phyloP scores from a whole-genome alignment of 1,140 invertebrate genomes.

The Drosophila subobscura region DNA sequence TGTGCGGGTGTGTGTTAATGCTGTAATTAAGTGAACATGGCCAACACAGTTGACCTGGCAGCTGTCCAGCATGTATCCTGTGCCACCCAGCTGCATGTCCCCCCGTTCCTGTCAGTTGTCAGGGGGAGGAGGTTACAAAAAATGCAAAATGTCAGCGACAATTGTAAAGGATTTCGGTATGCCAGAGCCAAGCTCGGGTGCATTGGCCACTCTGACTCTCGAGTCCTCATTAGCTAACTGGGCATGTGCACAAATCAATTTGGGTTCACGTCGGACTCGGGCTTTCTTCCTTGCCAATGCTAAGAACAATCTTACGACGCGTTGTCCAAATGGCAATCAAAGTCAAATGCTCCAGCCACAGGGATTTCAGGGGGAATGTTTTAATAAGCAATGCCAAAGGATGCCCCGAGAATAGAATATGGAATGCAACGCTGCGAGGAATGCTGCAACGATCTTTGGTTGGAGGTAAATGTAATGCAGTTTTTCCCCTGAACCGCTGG shows the following conservation, averaged over 20 bases:
- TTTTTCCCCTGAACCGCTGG: slow-evolving; percentile 11
- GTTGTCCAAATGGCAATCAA: slow-evolving; percentile 72
- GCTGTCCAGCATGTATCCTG: slow-evolving; percentile 37
- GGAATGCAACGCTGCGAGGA: slow-evolving; percentile 32
- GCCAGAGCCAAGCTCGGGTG: slow-evolving; percentile 15
- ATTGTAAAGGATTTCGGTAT: slow-evolving; percentile 41
- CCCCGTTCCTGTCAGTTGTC: slow-evolving; percentile 37
- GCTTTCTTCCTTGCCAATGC: slow-evolving; percentile 16
- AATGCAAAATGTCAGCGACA: slow-evolving; percentile 45
- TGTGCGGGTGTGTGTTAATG: slow-evolving; percentile 44
- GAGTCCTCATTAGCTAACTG: slow-evolving; percentile 69
- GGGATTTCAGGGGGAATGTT: slow-evolving; percentile 39
- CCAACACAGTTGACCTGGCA: slow-evolving; percentile 37
- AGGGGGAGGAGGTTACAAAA: too few species aligned
- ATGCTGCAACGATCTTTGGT: slow-evolving; percentile 27
- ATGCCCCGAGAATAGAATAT: slow-evolving; percentile 46
- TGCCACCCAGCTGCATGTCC: neutral
- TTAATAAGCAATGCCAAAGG: slow-evolving; percentile 65
- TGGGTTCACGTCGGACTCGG: slow-evolving; percentile 36
- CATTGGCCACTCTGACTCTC: slow-evolving; percentile 5
- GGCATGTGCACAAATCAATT: slow-evolving; percentile 78
- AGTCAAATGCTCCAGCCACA: slow-evolving; percentile 48
- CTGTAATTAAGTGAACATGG: slow-evolving; percentile 62
- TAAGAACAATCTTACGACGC: slow-evolving; percentile 74
- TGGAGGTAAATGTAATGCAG: slow-evolving; percentile 48